Conservation (phyloP, 1,140 invertebrate species). For the Adelges cooleyi region DNA sequence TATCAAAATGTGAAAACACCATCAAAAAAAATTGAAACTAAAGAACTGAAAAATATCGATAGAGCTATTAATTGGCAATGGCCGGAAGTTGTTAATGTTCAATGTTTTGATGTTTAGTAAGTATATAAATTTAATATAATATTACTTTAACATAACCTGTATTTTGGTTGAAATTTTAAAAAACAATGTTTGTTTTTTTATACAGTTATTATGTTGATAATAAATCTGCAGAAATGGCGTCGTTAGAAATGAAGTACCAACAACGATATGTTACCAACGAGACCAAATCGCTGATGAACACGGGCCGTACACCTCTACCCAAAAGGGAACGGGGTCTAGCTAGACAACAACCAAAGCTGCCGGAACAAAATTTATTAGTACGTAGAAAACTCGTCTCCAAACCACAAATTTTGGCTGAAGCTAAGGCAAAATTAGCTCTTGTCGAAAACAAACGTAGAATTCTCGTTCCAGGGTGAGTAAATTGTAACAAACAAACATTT, state of each 20-base stretch:
- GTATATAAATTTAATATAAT: not conserved
- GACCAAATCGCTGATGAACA: slow-evolving; percentile 16
- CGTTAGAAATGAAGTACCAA: slow-evolving; percentile 1
- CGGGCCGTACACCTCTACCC: not conserved
- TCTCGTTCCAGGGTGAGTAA: slow-evolving; percentile 12
- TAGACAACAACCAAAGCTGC: not conserved
- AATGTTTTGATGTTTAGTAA: slow-evolving; percentile 26
- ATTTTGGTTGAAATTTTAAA: not conserved
- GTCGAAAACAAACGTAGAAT: slow-evolving; percentile 22
- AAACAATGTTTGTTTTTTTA: not conserved
- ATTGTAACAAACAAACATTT: not conserved
- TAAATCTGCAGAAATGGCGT: slow-evolving; percentile 15
- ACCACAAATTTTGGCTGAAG: slow-evolving; percentile 20
- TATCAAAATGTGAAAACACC: not conserved
- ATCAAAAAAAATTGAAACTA: slow-evolving; percentile 3
- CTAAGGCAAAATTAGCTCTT: slow-evolving; percentile 25
- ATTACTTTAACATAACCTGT: too few species aligned
- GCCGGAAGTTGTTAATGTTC: slow-evolving; percentile 16
- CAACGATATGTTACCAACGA: slow-evolving; percentile 18
- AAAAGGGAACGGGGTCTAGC: slow-evolving; percentile 6
- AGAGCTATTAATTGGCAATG: not conserved
- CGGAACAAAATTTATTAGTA: not conserved
- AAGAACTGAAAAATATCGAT: slow-evolving; percentile 17
- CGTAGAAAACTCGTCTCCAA: slow-evolving; percentile 12
- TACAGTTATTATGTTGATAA: slow-evolving; percentile 15